Base-by-base conservation (phyloP, 2,797 vertebrate genomes). In the Poeciliopsis turneri region DNA sequence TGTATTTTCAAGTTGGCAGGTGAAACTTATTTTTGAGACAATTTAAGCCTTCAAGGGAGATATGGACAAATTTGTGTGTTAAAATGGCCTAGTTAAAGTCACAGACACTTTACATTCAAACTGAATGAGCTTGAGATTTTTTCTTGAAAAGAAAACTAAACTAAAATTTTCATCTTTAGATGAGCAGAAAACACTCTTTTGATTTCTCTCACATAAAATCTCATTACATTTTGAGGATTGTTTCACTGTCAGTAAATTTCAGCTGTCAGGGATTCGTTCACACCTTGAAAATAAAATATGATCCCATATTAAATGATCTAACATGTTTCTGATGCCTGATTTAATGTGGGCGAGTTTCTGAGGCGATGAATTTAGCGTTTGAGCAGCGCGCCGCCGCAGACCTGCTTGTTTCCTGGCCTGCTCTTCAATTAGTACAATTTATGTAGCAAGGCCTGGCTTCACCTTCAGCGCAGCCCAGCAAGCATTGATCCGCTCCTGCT, bases 371-470 rank as follows among this genome's bases (percentile, higher is more conserved):
- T 89, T 90, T 83, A 82, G 83, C 82, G 87, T 80, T 80, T 76
- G 74, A 81, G 88, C 75, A 84, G 86, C 88, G 78, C 80, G 88
- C 90, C 88, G 90, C 91, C 88, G 88, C 78, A 86, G 83, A 87
- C 84, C 69, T 75, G 84, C 87, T 92, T 92, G 90, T 92, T 92
- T 94, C 90, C 87, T 79, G 74, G 84, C 87, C 82, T 84, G 89
- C 88, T 90, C 94, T 93, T 94, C 92, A 94, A 93, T 95, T 95
- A 94, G 92, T 93, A 91, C 93, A 93, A 93, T 95, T 94, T 92
- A 92, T 92, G 90, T 87, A 92, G 88, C 88, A 80, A 90, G 91
- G 84, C 86, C 88, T 30, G 82, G 86, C 92, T 92, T 94, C 93
- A 92, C 91, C 92, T 93, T 93, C 91, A 94, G 89, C 94, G 87